These are phyloP conservation scores for Brachypterus glaber DNA, from an alignment of 2,888 invertebrate genomes.

Conservation along the genomic window DNA sequence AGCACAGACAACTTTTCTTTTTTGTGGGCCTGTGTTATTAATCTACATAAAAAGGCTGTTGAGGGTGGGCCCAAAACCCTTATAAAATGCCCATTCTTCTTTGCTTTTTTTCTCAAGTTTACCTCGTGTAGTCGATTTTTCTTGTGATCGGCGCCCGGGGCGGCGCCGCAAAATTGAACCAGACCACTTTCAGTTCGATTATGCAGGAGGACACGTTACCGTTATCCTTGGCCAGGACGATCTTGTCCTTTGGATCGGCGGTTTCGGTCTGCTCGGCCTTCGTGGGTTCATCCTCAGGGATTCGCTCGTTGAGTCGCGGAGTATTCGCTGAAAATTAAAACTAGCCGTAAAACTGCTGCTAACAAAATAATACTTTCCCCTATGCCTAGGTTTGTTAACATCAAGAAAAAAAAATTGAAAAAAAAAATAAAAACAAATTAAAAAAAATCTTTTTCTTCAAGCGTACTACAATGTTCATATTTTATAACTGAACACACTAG, in stretches of 20 bases:
- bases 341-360: no score
- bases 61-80: no score
- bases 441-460: no score
- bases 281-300: not conserved
- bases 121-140: conserved; percentile 90
- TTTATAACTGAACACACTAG: no score
- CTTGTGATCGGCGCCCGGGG: conserved; percentile 88
- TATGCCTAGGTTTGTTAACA: no score
- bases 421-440: no score
- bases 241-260: conserved; percentile 16
- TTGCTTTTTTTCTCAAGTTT: conserved; percentile 18
- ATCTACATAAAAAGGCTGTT: not conserved
- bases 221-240: conserved; percentile 47
- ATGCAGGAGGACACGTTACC: conserved; percentile 78
- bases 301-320: conserved; percentile 18
- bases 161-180: conserved; percentile 97
- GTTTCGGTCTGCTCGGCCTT: conserved; percentile 8
- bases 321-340: conserved; percentile 15
- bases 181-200: conserved; percentile 80
- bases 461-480: no score
- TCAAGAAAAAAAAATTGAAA: no score
- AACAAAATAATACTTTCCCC: no score
- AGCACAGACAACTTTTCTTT: no score
- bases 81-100: not conserved
- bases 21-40: no score